Conservation (phyloP, 1,140 invertebrate species). For the Sesamia nonagrioides region DNA sequence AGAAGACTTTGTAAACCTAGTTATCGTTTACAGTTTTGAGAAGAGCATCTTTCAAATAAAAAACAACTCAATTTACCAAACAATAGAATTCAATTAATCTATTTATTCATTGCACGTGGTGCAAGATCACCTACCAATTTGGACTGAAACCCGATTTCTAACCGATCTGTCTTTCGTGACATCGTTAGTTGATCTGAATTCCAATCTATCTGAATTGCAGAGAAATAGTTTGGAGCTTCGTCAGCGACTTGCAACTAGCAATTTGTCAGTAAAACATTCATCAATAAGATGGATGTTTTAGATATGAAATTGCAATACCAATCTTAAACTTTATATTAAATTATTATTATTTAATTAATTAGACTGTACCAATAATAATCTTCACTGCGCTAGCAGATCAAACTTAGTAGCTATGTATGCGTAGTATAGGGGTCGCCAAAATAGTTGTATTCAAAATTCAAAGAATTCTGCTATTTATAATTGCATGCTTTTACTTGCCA, state of each 20-base stretch:
- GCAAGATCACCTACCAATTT: background rate
- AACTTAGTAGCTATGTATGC: too few relatives aligned
- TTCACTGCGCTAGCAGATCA: too few relatives aligned
- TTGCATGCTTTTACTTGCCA: too few relatives aligned
- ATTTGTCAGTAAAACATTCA: background rate
- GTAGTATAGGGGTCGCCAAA: too few relatives aligned
- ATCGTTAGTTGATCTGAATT: constrained; percentile 23
- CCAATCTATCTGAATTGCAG: constrained; percentile 27
- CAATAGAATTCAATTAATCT: background rate
- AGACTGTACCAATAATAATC: too few relatives aligned
- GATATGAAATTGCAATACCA: too few relatives aligned
- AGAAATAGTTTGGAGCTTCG: background rate
- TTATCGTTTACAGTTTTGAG: too few relatives aligned
- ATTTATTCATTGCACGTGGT: background rate
- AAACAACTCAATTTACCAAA: background rate
- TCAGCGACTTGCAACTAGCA: background rate
- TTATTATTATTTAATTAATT: too few relatives aligned
- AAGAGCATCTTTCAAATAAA: background rate
- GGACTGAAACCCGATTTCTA: background rate
- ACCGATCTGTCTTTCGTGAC: constrained; percentile 2
- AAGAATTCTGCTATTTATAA: too few relatives aligned
- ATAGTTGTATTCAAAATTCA: too few relatives aligned
- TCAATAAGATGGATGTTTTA: constrained; percentile 3
- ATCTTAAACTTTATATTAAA: too few relatives aligned
- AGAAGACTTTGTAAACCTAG: too few relatives aligned